phyloP scores from a whole-genome alignment of 2,888 invertebrate genomes.

The Trachelus tabidus region DNA sequence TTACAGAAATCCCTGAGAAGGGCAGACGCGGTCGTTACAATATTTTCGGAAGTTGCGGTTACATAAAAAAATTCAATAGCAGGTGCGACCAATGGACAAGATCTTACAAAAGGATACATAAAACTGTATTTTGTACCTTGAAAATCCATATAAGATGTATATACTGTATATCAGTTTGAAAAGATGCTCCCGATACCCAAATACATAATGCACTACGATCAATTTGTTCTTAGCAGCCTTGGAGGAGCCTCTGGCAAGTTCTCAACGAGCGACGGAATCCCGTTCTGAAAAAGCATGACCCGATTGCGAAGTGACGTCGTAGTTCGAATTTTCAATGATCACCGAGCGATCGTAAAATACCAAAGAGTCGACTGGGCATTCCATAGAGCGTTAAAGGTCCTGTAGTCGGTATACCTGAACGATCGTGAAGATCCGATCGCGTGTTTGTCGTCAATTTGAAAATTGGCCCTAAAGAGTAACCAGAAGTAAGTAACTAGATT shows the following conservation, averaged over 20 bases:
- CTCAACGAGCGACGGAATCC: neutral
- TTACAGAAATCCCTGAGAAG: neutral
- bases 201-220: neutral
- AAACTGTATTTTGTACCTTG: neutral
- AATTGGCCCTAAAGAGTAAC: neutral
- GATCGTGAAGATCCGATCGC: neutral
- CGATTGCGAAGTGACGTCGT: neutral
- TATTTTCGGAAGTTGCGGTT: neutral
- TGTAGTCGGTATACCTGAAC: too few species aligned
- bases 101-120: neutral
- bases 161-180: neutral
- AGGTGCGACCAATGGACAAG: neutral
- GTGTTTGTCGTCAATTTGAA: neutral
- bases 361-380: neutral
- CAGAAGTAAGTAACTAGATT: neutral
- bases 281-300: neutral
- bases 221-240: neutral
- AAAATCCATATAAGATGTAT: neutral
- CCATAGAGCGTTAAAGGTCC: neutral
- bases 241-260: neutral
- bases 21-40: neutral
- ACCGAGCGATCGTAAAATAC: neutral
- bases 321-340: neutral
- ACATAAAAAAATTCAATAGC: neutral
- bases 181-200: conserved; percentile 1